Base-by-base conservation (phyloP, 2,888 invertebrate species). In the Caenorhabditis doughertyi region DNA sequence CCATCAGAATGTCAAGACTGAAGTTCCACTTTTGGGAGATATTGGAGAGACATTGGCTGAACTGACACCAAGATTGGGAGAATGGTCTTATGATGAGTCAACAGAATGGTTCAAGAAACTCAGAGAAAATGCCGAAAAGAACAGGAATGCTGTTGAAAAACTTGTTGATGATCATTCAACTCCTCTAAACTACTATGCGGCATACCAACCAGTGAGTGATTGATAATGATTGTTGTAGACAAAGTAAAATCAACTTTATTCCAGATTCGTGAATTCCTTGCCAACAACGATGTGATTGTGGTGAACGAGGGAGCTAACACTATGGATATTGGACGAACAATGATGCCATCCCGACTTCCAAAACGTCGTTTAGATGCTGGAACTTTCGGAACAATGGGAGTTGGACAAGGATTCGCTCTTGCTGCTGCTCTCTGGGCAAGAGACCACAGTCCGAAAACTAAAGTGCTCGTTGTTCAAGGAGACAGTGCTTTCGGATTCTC, bases 401-500 rank as follows among this genome's bases (percentile, higher is more conserved):
- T 90, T 16, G 89, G 91, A 58, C 83, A 88, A 64, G 91, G 90
- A 21, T 92, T 88, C 67, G 90, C 91, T 4, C 58, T 90, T 53
- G 98, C 98, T 1, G 96, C 98, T 7, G 97, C 97, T 0, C 93
- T 97, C 86, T 96, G 95, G 93, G 96, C 96, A 91, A 95, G 95
- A 81, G 95, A 96, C 92, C 93, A 95, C 92, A 94, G 94, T 9
- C 96, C 96, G 0, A 93, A 93, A 0, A 90, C 90, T 3, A 96
- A 96, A 92, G 97, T 98, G 0, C 93, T 98, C 72, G 97, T 97
- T 92, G 95, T 98, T 0, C 97, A 97, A 93, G 98, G 98, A 0
- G 98, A 98, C 92, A 97, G 97, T 51, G 98, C 98, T 0, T 97
- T 98, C 93, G 98, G 98, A 2, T 98, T 98, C 93, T 97, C 97